Conservation (phyloP, 2,113 vertebrate species). For the Psammodynastes pulverulentus region DNA sequence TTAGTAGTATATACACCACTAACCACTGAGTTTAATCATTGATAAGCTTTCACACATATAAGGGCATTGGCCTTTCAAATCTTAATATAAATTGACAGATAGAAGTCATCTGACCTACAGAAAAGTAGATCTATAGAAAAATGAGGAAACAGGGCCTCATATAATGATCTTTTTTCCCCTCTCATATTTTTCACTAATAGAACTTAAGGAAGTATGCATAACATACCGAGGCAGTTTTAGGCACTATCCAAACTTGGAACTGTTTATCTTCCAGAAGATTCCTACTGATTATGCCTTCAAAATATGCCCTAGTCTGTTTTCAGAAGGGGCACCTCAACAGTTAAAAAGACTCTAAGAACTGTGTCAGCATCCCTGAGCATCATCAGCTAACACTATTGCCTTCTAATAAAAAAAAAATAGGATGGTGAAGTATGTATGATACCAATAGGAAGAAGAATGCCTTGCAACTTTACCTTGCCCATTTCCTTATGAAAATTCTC, state of each 20-base stretch:
- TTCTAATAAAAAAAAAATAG: background rate
- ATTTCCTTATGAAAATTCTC: constrained; percentile 99
- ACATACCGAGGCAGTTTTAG: background rate
- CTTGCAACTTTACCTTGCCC: constrained; percentile 79
- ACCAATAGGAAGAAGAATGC: constrained; percentile 1
- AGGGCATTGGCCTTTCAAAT: background rate
- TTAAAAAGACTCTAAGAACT: background rate
- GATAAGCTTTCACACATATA: background rate
- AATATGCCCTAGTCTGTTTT: background rate
- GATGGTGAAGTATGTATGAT: background rate
- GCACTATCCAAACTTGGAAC: background rate
- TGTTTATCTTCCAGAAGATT: background rate
- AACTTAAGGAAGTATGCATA: background rate
- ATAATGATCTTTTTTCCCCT: background rate
- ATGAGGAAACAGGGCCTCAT: background rate
- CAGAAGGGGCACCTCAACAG: background rate
- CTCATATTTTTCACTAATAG: background rate
- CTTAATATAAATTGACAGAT: background rate
- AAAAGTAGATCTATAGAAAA: background rate
- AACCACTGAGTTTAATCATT: background rate
- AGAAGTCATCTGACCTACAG: background rate
- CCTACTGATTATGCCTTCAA: background rate
- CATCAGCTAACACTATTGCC: background rate
- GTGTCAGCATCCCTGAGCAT: background rate
- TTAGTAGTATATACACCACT: background rate